Base-by-base conservation (phyloP, 2,888 invertebrate genomes). In the Apeira syringaria region DNA sequence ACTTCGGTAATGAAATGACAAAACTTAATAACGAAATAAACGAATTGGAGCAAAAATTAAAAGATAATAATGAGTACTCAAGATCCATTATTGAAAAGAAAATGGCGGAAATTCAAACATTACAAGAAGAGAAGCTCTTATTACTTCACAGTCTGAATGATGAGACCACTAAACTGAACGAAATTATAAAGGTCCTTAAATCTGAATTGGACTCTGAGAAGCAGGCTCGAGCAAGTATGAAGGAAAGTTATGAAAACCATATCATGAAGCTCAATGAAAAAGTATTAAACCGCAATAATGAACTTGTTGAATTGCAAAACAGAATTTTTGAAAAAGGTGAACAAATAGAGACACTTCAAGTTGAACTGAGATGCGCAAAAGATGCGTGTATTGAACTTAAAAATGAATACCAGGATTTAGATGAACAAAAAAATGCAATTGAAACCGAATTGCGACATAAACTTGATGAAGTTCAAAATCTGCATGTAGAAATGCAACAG, bases 261-360 rank as follows among this genome's bases (percentile, higher is more conserved):
- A 56, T 81, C 22, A 83, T 85, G 82, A 80, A 78, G 36, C 52
- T 85, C 3, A 86, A 86, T 50, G 85, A 84, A 59, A 85, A 85
- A 54, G 69, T 85, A 2, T 54, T 80, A 7, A 85, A 85, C 42
- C 74, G 83, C 48, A 85, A 83, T 50, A 84, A 86, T 64, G 86
- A 86, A 61, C 55, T 85, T 4, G 80, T 85, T 20, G 84, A 85
- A 53, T 47, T 84, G 39, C 85, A 85, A 61, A 80, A 86, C 52
- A 81, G 69, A 48, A 60, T 81, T 49, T 70, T 74, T 20, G 64
- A 71, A 48, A 82, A 80, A 24, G 78, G 80, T 34, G 84, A 85
- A 62, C 62, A 61, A 40, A 78, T 85, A 29, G 83, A 85, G 56
- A 50, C 58, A 3, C 50, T 84, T 2, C 74, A 79, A 49, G 53